Evolutionary conservation across 2,797 vertebrate species (phyloP).

Genomic region (Falco concolor): DNA sequence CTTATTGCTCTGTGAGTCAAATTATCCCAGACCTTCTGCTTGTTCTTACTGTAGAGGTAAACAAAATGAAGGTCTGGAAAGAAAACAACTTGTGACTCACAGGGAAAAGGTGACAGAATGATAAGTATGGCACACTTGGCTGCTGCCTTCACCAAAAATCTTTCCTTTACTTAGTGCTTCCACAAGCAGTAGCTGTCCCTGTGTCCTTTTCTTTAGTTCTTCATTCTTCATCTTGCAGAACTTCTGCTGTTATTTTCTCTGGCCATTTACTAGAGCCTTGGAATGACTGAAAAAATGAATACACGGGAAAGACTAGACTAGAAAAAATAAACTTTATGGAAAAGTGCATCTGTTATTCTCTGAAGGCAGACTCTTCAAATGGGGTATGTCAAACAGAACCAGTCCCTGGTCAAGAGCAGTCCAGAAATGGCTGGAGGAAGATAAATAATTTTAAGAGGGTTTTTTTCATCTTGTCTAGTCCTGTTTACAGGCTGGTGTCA

Average conservation of each 20-base stretch:
- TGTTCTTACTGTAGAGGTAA: neutral
- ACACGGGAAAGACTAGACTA: neutral
- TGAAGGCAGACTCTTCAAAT: neutral
- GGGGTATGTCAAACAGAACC: neutral
- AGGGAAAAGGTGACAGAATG: neutral
- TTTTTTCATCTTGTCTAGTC: neutral
- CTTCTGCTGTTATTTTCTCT: constrained; percentile 29
- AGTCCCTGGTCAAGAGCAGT: neutral
- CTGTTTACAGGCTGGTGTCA: neutral
- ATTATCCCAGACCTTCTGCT: neutral
- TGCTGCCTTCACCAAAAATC: neutral
- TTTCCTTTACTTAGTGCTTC: neutral
- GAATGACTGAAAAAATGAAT: neutral
- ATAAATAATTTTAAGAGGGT: neutral
- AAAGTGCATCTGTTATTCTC: constrained; percentile 16
- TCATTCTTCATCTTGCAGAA: neutral
- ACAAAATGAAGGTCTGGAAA: neutral
- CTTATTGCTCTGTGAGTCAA: neutral
- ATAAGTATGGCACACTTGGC: neutral
- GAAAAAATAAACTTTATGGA: constrained; percentile 21
- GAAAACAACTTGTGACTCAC: neutral
- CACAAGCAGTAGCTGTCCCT: neutral
- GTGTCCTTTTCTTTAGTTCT: neutral
- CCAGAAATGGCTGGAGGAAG: neutral
- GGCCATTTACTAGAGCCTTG: neutral